Evolutionary conservation across 2,888 invertebrate species (phyloP), one percentile per base, ranked within the genome.

Genomic region (Drosophila conformis): DNA sequence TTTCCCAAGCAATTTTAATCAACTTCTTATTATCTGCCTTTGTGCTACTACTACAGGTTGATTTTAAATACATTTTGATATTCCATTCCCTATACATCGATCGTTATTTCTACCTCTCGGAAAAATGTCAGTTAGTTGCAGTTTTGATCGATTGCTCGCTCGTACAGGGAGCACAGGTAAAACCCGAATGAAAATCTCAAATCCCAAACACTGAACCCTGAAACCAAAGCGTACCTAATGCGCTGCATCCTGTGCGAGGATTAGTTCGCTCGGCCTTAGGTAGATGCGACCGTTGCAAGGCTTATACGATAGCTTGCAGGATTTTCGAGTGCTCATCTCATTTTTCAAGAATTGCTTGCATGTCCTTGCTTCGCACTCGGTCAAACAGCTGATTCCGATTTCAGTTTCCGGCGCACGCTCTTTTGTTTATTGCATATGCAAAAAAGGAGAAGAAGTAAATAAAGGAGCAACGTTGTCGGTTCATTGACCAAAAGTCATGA

Each of bases 401-500:
- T 36, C 60, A 36, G 63, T 75, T 61, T 71, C 71, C 65, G 75
- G 71, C 65, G 60, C 57, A 52, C 48, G 40, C 53, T 73, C 53
- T 56, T 59, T 75, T 69, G 75, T 69, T 71, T 60, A 52, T 60
- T 60, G 58, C 62, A 57, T 76, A 74, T 74, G 65, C 61, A 62
- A 65, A 70, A 33, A 48, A 51, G 51, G 42, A 42, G 21, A 63
- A 56, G 42, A 51, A 13, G 63, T 40, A 36, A 40, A 46, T 38
- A 60, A 56, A 64, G 60, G 52, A 60, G 51, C 66, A 65, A 63
- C 42, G 59, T 53, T 61, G 65, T 31, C 68, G 75, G 84, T 87
- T 85, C 88, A 87, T 83, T 85, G 87, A 87, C 87, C 85, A 87
- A 84, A 76, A 84, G 70, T 76, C 80, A 68, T 76, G 82, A 73